phyloP scores from a whole-genome alignment of 2,113 vertebrate species.

The Chaetura pelagica region DNA sequence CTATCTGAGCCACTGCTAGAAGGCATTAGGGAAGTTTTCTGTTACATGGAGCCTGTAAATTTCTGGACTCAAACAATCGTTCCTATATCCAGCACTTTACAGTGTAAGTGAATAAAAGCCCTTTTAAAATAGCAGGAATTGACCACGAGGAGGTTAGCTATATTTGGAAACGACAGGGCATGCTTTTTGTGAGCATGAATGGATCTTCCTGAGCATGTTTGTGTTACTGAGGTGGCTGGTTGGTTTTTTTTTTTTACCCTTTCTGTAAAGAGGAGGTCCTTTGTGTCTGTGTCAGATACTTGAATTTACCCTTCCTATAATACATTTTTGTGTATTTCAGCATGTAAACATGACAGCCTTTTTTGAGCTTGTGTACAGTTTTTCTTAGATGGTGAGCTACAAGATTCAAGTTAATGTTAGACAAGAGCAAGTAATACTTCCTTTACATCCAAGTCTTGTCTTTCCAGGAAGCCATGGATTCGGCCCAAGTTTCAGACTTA shows the following conservation, averaged over 20 bases:
- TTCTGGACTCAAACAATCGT: constrained; percentile 24
- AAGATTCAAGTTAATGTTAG: not conserved
- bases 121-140: constrained; percentile 60
- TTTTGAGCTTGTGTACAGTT: not conserved
- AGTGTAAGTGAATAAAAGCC: constrained; percentile 52
- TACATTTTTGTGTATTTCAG: constrained; percentile 38
- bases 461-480: not conserved
- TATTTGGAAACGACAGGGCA: constrained; percentile 59
- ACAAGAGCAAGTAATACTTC: not conserved
- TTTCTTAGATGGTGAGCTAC: not conserved
- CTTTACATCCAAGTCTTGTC: not conserved
- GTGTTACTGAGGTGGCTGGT: constrained; percentile 39
- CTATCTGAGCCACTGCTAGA: constrained; percentile 7
- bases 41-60: constrained; percentile 27
- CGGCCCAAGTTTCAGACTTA: not conserved
- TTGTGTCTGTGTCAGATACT: constrained; percentile 31
- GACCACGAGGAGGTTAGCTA: constrained; percentile 48
- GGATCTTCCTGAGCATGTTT: constrained; percentile 70
- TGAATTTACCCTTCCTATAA: not conserved
- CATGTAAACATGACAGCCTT: not conserved
- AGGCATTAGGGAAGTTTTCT: constrained; percentile 35
- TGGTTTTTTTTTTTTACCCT: not conserved
- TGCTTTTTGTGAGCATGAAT: constrained; percentile 63
- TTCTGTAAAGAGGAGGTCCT: constrained; percentile 47
- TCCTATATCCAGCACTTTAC: constrained; percentile 52